These are phyloP conservation scores for Tragelaphus scriptus DNA, from an alignment of 2,113 vertebrate genomes.

Conservation along the genomic window DNA sequence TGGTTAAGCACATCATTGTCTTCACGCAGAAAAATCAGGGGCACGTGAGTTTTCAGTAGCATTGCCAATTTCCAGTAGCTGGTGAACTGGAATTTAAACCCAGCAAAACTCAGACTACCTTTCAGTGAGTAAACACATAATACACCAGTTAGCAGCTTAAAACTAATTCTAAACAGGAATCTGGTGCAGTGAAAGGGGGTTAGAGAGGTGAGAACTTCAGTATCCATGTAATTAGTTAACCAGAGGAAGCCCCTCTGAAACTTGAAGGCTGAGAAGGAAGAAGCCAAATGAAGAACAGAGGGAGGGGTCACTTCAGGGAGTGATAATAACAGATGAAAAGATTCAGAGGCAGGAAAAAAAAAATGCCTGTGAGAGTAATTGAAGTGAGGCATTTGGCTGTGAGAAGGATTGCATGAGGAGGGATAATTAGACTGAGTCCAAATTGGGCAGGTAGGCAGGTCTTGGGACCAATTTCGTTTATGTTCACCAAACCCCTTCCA, in stretches of 20 bases:
- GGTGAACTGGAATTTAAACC: neutral
- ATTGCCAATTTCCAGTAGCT: neutral
- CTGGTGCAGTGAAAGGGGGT: fast-evolving
- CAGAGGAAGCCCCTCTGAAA: neutral
- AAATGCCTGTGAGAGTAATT: neutral
- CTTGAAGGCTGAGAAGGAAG: neutral
- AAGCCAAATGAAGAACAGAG: neutral
- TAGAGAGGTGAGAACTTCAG: neutral
- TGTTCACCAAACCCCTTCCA: neutral
- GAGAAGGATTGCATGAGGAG: neutral
- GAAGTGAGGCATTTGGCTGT: neutral
- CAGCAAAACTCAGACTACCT: neutral
- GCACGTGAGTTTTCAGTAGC: neutral
- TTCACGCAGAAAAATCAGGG: neutral
- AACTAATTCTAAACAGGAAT: neutral
- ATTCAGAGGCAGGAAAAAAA: neutral
- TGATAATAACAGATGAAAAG: neutral
- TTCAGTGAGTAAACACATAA: neutral
- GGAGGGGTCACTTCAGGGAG: neutral
- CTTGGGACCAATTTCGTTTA: neutral
- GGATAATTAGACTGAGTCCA: neutral
- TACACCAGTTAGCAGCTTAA: neutral
- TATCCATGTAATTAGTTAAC: neutral
- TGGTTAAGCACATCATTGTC: neutral
- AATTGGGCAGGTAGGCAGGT: neutral